Conservation (phyloP, 2,113 vertebrate genomes). For the Xiphophorus maculatus region DNA sequence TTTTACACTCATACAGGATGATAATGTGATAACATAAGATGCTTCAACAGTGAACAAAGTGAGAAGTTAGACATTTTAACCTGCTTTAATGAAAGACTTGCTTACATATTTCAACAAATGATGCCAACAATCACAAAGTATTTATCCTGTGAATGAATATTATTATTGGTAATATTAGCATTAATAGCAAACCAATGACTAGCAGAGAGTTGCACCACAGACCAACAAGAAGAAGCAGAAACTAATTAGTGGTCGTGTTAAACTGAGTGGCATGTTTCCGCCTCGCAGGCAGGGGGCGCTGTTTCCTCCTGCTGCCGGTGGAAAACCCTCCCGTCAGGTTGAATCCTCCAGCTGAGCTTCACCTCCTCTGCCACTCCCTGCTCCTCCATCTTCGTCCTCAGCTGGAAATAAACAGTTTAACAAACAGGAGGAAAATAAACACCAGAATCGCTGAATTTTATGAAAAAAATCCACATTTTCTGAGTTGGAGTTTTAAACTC, state of each 20-base stretch:
- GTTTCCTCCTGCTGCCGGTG: conserved; percentile 11
- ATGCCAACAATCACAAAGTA: too few species aligned
- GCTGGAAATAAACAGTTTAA: conserved; percentile 28
- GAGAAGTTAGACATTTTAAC: too few species aligned
- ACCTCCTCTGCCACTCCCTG: neutral
- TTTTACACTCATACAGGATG: too few species aligned
- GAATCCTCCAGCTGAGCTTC: conserved; percentile 27
- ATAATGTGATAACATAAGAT: too few species aligned
- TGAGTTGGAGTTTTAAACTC: neutral
- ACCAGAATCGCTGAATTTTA: neutral
- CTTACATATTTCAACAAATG: too few species aligned
- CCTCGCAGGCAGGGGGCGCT: conserved; percentile 1
- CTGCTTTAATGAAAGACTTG: too few species aligned
- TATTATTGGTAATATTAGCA: too few species aligned
- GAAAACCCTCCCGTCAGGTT: conserved; percentile 19
- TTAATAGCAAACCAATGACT: too few species aligned
- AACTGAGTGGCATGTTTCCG: neutral
- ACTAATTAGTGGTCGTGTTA: neutral
- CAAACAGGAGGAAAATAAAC: neutral
- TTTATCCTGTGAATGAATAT: too few species aligned
- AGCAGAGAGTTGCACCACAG: too few species aligned
- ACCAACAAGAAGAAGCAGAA: neutral
- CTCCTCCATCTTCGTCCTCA: conserved; percentile 14
- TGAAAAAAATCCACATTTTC: neutral
- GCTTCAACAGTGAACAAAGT: too few species aligned